Conservation (phyloP, 2,888 invertebrate genomes). For the Patella ulyssiponensis region DNA sequence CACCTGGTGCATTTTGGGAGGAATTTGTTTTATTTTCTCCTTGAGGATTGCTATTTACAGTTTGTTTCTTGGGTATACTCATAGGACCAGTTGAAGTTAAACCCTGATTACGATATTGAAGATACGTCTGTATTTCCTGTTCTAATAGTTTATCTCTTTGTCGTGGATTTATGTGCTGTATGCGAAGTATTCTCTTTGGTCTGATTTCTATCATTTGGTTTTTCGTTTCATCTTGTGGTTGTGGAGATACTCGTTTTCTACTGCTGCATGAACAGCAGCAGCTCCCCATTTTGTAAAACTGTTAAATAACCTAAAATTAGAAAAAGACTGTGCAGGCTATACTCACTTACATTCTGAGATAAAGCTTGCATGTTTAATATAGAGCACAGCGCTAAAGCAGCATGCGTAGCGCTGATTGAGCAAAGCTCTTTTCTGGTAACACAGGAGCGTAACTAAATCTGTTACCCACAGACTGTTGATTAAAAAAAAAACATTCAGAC, state of each 20-base stretch:
- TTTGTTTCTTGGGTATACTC: constrained; percentile 20
- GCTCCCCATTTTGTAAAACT: too few relatives aligned
- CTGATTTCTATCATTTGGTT: constrained; percentile 50
- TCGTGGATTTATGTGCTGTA: constrained; percentile 56
- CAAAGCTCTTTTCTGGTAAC: too few relatives aligned
- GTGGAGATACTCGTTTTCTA: constrained; percentile 42
- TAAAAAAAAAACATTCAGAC: too few relatives aligned
- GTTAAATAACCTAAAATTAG: too few relatives aligned
- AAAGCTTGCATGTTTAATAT: too few relatives aligned
- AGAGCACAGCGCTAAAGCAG: too few relatives aligned
- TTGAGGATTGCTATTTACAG: neutral
- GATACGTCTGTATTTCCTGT: constrained; percentile 53
- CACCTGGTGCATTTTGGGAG: neutral
- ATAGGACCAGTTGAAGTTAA: constrained; percentile 29
- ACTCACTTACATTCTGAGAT: too few relatives aligned
- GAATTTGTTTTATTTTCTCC: neutral
- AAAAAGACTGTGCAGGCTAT: too few relatives aligned
- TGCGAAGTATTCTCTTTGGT: constrained; percentile 47
- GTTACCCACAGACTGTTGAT: too few relatives aligned
- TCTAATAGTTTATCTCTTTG: constrained; percentile 57
- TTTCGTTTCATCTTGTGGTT: constrained; percentile 34
- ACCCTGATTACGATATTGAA: constrained; percentile 44
- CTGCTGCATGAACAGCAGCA: neutral
- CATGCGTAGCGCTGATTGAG: too few relatives aligned
- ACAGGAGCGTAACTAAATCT: too few relatives aligned